Evolutionary conservation across 2,888 invertebrate genomes (phyloP).

Genomic region (Disparrhopalites patrizii): DNA sequence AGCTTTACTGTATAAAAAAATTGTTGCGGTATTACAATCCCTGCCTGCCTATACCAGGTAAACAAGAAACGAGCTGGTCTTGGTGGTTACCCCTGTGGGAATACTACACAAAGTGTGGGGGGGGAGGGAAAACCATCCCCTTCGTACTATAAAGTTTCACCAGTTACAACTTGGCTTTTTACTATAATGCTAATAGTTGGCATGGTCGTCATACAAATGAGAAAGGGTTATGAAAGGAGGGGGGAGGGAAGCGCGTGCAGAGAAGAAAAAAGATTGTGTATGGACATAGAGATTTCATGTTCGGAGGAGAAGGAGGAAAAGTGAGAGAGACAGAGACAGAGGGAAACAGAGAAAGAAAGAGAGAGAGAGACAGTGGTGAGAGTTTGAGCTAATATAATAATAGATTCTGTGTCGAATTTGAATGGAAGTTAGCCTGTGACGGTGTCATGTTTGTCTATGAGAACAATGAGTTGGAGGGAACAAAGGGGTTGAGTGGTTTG

Average conservation of each 20-base stretch:
- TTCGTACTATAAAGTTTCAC: too few species aligned
- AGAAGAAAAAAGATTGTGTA: background rate
- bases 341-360: background rate
- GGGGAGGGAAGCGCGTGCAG: background rate
- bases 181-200: background rate
- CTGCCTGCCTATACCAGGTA: too few species aligned
- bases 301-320: background rate
- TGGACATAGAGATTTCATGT: too few species aligned
- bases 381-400: background rate
- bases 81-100: too few species aligned
- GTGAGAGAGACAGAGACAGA: background rate
- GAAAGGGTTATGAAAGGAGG: background rate
- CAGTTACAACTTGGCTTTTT: too few species aligned
- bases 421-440: slow-evolving; percentile 18
- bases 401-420: slow-evolving; percentile 11
- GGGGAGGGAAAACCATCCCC: too few species aligned
- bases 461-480: slow-evolving; percentile 27
- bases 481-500: slow-evolving; percentile 25
- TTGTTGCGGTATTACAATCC: too few species aligned
- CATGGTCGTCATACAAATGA: too few species aligned
- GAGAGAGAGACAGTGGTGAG: background rate
- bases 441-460: slow-evolving; percentile 24
- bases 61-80: too few species aligned
- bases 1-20: too few species aligned
- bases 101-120: too few species aligned